phyloP scores from a whole-genome alignment of 2,888 invertebrate species.

The Agrochola litura region DNA sequence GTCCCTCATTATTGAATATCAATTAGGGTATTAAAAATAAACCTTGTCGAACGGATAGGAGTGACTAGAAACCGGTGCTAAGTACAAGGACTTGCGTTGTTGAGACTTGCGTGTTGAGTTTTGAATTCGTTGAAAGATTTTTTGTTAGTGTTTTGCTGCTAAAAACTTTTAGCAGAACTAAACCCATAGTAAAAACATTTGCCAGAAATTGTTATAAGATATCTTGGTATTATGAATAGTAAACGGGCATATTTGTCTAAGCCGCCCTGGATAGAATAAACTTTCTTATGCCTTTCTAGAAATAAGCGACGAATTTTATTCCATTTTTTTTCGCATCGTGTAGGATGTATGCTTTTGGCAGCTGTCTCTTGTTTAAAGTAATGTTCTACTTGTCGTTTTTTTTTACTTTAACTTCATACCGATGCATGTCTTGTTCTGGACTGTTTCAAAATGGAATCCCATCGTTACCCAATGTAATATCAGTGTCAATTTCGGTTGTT shows the following conservation, averaged over 20 bases:
- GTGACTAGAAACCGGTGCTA: slow-evolving; percentile 57
- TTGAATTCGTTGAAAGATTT: slow-evolving; percentile 6
- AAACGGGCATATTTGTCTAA: not conserved
- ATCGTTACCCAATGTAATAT: not conserved
- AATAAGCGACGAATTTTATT: not conserved
- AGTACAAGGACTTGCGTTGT: slow-evolving; percentile 36
- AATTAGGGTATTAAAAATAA: slow-evolving; percentile 69
- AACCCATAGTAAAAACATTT: not conserved
- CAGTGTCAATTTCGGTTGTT: slow-evolving; percentile 11
- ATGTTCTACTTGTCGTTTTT: not conserved
- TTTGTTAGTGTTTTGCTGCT: not conserved
- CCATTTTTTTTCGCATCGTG: not conserved
- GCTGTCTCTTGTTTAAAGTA: not conserved
- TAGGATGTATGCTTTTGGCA: not conserved
- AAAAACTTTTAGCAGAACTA: not conserved
- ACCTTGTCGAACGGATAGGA: slow-evolving; percentile 52
- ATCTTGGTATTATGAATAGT: not conserved
- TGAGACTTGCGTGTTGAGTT: slow-evolving; percentile 11
- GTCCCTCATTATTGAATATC: slow-evolving; percentile 71
- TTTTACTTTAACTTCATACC: not conserved
- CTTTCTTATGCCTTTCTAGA: not conserved
- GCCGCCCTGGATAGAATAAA: not conserved
- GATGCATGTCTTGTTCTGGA: not conserved
- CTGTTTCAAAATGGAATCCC: not conserved
- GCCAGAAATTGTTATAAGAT: not conserved